phyloP scores from a whole-genome alignment of 2,113 vertebrate genomes.

The Chelonoidis abingdonii region DNA sequence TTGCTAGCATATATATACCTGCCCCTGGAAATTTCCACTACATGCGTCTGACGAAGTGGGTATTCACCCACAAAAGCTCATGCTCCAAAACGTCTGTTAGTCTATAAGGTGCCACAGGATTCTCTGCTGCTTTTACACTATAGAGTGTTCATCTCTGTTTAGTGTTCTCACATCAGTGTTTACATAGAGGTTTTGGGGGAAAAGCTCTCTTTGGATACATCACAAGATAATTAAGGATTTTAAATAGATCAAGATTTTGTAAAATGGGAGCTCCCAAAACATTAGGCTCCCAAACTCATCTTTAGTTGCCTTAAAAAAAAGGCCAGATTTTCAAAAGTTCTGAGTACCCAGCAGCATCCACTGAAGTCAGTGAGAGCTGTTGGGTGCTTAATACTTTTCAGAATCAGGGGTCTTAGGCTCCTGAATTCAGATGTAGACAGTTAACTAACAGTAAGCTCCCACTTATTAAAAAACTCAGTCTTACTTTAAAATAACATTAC shows the following conservation, averaged over 20 bases:
- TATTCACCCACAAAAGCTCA: too few species aligned
- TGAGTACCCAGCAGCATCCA: background rate
- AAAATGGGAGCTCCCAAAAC: background rate
- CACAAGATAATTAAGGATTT: background rate
- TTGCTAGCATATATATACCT: too few species aligned
- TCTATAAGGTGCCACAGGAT: too few species aligned
- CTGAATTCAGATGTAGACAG: background rate
- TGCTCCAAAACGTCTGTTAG: too few species aligned
- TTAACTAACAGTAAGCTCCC: background rate
- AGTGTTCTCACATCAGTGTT: background rate
- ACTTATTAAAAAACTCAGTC: constrained; percentile 18
- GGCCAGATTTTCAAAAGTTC: background rate
- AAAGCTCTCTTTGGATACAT: background rate
- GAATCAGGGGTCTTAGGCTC: background rate
- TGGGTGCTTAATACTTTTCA: background rate
- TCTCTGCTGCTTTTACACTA: background rate
- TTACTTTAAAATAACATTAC: constrained; percentile 29
- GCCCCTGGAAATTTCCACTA: too few species aligned
- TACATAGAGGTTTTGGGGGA: background rate
- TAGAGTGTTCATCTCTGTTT: background rate
- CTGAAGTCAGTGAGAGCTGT: background rate
- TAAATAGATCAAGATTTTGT: background rate
- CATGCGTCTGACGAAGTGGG: too few species aligned
- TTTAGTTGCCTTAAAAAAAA: background rate
- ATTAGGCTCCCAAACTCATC: background rate